Evolutionary conservation across 2,113 vertebrate species (phyloP), one percentile per base, ranked within the genome.

Genomic region (Aplodontia rufa): DNA sequence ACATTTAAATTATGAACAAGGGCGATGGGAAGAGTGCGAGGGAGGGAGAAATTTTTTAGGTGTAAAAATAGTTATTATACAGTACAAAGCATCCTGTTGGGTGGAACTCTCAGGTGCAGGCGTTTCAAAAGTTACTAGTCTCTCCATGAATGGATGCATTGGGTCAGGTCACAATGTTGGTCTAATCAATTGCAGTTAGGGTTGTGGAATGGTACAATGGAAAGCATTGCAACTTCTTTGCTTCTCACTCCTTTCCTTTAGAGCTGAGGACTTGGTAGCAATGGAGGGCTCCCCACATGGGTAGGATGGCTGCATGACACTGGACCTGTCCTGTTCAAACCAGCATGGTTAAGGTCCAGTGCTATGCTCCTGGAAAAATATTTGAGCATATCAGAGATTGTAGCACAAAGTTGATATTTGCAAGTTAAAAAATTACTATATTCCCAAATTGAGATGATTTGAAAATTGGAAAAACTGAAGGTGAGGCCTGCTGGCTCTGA

Each of bases 371-470:
- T 82, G 62, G 81, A 71, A 93, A 92, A 93, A 60, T 66, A 88
- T 62, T 75, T 24, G 72, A 82, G 35, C 9, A 1, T 16, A 37
- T 94, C 22, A 24, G 47, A 42, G 35, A 79, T 49, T 60, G 28
- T 24, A 22, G 49, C 35, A 53, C 37, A 42, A 78, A 79, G 60
- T 47, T 4, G 6, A 78, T 6, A 16, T 71, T 78, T 28, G 2
- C 35, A 80, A 95, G 85, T 87, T 88, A 90, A 94, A 91, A 95
- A 90, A 72, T 62, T 62, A 87, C 3, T 60, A 47, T 69, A 8
- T 32, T 90, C 62, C 68, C 37, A 88, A 87, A 86, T 22, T 49
- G 81, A 40, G 49, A 81, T 92, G 85, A 86, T 86, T 64, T 86
- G 91, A 90, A 89, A 37, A 3, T 1, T 90, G 94, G 51, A n/a